A percentile compares a stretch with the other conserved stretches of the same genome.
These are phyloP conservation scores for Trichopria drosophilae DNA, from an alignment of 2,888 invertebrate species.

Conservation along the genomic window DNA sequence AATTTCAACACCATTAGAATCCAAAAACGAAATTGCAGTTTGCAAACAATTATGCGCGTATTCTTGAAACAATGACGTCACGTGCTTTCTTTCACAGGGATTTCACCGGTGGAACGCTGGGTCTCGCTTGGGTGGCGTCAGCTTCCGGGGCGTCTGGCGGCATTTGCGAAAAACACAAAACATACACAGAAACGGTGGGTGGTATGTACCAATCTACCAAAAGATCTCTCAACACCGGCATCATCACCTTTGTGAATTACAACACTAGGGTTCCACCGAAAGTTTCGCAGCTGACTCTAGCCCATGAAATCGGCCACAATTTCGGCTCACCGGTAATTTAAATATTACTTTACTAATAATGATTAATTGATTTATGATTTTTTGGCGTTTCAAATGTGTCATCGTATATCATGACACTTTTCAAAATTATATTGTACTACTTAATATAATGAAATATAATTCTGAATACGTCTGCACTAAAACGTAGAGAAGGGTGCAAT, in stretches of 20 bases:
- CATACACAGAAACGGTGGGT: constrained; percentile 93
- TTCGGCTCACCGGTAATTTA: constrained; percentile 91
- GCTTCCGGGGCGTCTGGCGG: constrained; percentile 97
- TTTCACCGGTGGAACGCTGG: constrained; percentile 96
- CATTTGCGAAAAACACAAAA: constrained; percentile 97
- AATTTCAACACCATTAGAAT: too few relatives aligned
- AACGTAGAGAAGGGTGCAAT: too few relatives aligned
- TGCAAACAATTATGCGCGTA: too few relatives aligned
- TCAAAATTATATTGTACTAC: too few relatives aligned
- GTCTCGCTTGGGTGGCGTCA: constrained; percentile 98
- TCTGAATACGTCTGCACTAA: too few relatives aligned
- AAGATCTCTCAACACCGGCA: constrained; percentile 95
- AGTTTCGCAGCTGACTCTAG: constrained; percentile 95
- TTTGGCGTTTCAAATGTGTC: too few relatives aligned
- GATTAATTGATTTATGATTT: not conserved
- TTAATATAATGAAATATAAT: too few relatives aligned
- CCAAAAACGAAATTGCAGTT: too few relatives aligned
- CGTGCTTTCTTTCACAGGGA: too few relatives aligned
- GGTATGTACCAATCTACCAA: constrained; percentile 93
- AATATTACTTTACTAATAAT: too few relatives aligned
- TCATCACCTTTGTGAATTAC: constrained; percentile 98
- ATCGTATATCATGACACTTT: too few relatives aligned
- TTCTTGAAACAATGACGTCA: constrained; percentile 3
- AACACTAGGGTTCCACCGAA: constrained; percentile 95
- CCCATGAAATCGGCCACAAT: constrained; percentile 98